Base-by-base conservation (phyloP, 2,113 vertebrate genomes). In the Chlorodrepanis virens region DNA sequence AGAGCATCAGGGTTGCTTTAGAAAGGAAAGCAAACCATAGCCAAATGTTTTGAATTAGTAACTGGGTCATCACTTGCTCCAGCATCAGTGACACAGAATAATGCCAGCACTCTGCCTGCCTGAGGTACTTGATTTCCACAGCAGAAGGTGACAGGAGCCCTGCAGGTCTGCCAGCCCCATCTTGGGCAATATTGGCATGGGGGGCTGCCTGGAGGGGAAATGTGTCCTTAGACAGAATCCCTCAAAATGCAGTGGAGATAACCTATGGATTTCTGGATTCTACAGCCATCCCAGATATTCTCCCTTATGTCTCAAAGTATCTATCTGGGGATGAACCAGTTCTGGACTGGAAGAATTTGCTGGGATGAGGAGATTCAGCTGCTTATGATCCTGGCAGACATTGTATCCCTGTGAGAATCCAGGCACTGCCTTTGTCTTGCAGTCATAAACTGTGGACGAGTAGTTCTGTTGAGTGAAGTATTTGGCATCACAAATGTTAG, bases 361-460 rank as follows among this genome's bases (percentile, higher is more conserved):
- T 31, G 12, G 22, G 12, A 28, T 83, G 20, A 67, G 19, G 44
- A 37, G 9, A 47, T 33, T n/a, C 6, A 47, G 5, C 40, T 69
- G 6, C 44, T 35, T 27, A 27, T 33, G 47, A 50, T 68, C n/a
- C 50, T 70, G 72, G 31, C 11, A 81, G 33, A 40, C 2, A 3
- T 57, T 53, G 12, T 12, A 56, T 80, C 24, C 50, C n/a, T 56
- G 24, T 19, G 53, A 80, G 18, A 65, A 80, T 42, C 21, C 33
- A 50, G 28, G 42, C 0, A 0, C 21, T 82, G 19, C 0, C 0
- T 15, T 45, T 84, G 20, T 27, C 12, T 54, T 83, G 29, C 21
- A 80, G 29, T 35, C 40, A 28, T 29, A 42, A 72, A 9, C 28
- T 40, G 12, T 64, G 63, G 59, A 70, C 1, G 16, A 65, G 7